These are phyloP conservation scores for Numida meleagris DNA, from an alignment of 2,113 vertebrate species.

Conservation along the genomic window DNA sequence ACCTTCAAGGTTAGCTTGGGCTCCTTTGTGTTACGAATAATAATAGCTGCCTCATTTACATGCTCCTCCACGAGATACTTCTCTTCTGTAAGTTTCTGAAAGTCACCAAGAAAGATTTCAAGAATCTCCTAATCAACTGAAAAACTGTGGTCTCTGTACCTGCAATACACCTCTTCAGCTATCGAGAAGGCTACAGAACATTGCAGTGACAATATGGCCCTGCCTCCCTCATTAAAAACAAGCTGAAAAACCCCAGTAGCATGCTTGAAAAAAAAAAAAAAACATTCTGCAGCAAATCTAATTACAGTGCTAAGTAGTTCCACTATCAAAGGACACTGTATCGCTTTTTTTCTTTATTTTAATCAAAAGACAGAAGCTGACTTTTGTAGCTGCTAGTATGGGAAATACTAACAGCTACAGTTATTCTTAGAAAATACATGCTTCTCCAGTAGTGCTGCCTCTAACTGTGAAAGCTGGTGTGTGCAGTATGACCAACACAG, in stretches of 20 bases:
- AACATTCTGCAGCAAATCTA: neutral
- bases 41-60: conserved; percentile 90
- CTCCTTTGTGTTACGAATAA: conserved; percentile 89
- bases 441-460: fast-evolving
- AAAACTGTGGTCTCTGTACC: conserved; percentile 26
- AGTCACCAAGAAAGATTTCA: conserved; percentile 76
- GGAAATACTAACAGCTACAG: neutral
- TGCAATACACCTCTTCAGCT: neutral
- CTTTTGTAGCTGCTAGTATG: neutral
- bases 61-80: conserved; percentile 91
- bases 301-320: neutral
- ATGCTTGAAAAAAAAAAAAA: neutral
- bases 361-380: neutral
- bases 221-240: conserved; percentile 17
- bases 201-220: neutral
- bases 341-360: neutral
- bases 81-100: conserved; percentile 96
- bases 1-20: conserved; percentile 95
- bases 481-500: neutral
- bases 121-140: conserved; percentile 38
- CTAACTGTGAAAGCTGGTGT: neutral
- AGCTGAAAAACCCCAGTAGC: neutral
- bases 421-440: neutral
- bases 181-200: neutral
- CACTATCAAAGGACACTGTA: neutral